A percentile compares a stretch with the other conserved stretches of the same genome.
phyloP scores from a whole-genome alignment of 2,797 vertebrate species.

The Premnoplex brunnescens region DNA sequence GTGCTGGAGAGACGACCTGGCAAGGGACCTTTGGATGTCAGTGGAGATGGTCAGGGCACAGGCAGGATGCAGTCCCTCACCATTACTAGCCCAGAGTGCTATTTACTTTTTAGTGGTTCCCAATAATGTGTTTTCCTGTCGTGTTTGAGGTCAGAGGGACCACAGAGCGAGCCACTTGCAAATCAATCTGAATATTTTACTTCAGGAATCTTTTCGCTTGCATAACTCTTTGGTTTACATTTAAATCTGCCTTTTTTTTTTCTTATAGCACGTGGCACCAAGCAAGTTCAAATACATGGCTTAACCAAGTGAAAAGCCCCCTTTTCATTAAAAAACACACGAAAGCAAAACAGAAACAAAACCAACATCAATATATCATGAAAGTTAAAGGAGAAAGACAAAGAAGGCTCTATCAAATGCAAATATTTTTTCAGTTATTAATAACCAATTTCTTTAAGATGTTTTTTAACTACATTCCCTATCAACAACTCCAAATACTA shows the following conservation, averaged over 20 bases:
- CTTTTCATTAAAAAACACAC: background rate
- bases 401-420: fast-evolving
- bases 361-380: background rate
- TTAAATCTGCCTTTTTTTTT: slow-evolving; percentile 17
- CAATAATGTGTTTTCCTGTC: slow-evolving; percentile 30
- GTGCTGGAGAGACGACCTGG: background rate
- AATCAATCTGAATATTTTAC: slow-evolving; percentile 14
- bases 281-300: background rate
- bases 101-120: slow-evolving; percentile 10
- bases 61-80: background rate
- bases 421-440: background rate
- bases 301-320: background rate
- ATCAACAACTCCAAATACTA: background rate
- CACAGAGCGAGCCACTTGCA: background rate
- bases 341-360: background rate
- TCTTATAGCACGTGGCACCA: background rate
- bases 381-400: background rate
- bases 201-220: background rate
- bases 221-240: background rate
- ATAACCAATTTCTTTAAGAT: background rate
- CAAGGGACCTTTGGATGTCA: fast-evolving
- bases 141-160: slow-evolving; percentile 50
- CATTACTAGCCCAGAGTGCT: background rate
- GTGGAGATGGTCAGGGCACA: background rate
- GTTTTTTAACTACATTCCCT: background rate